These are phyloP conservation scores for Scaptomyza cyrtandrae DNA, from an alignment of 2,888 invertebrate genomes.

Conservation along the genomic window DNA sequence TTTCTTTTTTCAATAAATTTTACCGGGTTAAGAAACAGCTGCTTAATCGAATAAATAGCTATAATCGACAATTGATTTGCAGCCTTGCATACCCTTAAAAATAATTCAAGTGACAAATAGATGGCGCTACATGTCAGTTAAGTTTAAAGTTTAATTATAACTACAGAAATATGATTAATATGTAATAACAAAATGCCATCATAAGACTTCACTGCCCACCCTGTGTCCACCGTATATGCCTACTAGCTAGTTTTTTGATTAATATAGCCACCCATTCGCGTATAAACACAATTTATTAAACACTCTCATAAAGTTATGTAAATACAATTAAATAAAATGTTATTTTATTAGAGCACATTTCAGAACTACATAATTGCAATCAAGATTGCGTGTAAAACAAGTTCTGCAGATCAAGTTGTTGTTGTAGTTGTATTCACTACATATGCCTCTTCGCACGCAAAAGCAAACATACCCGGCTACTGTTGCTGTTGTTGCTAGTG, in stretches of 20 bases:
- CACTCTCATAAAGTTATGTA: conserved; percentile 44
- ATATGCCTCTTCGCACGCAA: conserved; percentile 58
- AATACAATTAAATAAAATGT: conserved; percentile 70
- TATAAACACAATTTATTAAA: conserved; percentile 14
- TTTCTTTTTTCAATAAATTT: conserved; percentile 6
- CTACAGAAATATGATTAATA: background rate
- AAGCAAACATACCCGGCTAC: conserved; percentile 41
- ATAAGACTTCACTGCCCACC: background rate
- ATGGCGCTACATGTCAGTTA: conserved; percentile 13
- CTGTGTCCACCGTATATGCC: background rate
- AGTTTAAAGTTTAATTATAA: conserved; percentile 25
- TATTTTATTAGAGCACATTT: conserved; percentile 74
- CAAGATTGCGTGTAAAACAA: conserved; percentile 75
- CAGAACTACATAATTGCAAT: conserved; percentile 76
- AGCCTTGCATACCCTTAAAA: conserved; percentile 3
- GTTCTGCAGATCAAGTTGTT: conserved; percentile 72
- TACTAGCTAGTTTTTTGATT: background rate
- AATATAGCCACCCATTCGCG: background rate
- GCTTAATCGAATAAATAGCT: conserved; percentile 16
- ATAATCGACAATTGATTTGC: conserved; percentile 8
- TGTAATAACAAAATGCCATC: background rate
- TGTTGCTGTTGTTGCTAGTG: conserved; percentile 25
- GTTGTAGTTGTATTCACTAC: conserved; percentile 13
- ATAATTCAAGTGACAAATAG: background rate
- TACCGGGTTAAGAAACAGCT: conserved; percentile 25